phyloP scores from a whole-genome alignment of 2,113 vertebrate genomes.

The Pelecanus crispus region DNA sequence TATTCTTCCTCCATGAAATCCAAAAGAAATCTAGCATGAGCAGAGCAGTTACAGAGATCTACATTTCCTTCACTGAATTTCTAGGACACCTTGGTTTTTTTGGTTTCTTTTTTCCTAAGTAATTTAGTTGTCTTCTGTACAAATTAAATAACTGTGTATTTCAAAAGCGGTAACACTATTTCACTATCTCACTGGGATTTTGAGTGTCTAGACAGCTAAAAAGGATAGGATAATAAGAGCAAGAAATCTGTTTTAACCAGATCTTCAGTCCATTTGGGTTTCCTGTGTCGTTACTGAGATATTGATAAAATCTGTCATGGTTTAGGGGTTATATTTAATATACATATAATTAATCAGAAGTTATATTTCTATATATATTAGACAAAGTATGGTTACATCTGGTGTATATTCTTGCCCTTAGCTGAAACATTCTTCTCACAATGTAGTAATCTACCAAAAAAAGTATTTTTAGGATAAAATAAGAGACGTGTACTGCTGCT shows the following conservation, averaged over 20 bases:
- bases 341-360: not conserved
- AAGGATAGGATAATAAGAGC: not conserved
- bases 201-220: not conserved
- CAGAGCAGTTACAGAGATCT: not conserved
- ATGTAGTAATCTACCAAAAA: not conserved
- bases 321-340: not conserved
- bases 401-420: not conserved
- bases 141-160: not conserved
- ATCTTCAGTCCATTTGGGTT: not conserved
- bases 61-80: not conserved
- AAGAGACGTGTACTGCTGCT: fast-evolving
- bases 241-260: not conserved
- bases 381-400: not conserved
- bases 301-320: not conserved
- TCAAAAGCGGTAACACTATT: not conserved
- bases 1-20: not conserved
- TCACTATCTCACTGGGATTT: not conserved
- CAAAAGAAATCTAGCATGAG: not conserved
- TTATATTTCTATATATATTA: not conserved
- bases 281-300: not conserved
- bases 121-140: not conserved
- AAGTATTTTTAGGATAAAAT: not conserved
- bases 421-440: not conserved
- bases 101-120: not conserved
- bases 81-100: not conserved